Evolutionary conservation across 2,113 vertebrate species (phyloP), one percentile per base, ranked within the genome.

Genomic region (Struthidea cinerea): DNA sequence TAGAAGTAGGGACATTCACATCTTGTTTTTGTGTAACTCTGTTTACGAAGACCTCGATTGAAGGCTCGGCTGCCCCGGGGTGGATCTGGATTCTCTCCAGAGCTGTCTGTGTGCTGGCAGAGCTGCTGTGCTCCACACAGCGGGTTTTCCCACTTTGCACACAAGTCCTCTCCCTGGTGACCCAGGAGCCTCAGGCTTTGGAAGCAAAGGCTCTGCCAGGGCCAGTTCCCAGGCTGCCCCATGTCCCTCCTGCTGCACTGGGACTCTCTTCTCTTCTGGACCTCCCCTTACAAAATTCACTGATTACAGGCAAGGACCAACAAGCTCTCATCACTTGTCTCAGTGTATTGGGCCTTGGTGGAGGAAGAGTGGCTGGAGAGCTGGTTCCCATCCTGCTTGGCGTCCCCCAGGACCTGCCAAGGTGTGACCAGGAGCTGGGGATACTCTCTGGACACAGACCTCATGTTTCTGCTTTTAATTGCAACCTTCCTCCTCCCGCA

Each of bases 71-170:
- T 95, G 92, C 92, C 90, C 70, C 0, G 2, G 44, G 78, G 78
- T 87, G 69, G 56, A 61, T 94, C 81, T 96, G 94, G 87, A 89
- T 1, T 3, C 39, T 87, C 74, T 90, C 93, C 92, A 93, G 87
- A 75, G 60, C 84, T 59, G 33, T 89, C 74, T 84, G 52, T 42
- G 59, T 6, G 60, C 93, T 94, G 95, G 90, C 93, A 89, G 69
- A 91, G 84, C 64, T 69, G 55, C 47, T 3, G 1, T 1, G 13
- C 60, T 87, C n/a, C 30, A 47, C 24, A 0, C 13, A 0, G 27
- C 0, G 6, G 44, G 17, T 84, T 91, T 89, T 82, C 87, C 81
- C 53, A 26, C 30, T 94, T 71, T 22, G 77, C 77, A 35, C 42
- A 65, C 18, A 8, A 63, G 49, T 47, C 33, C 68, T 50, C 9